Conservation (phyloP, 1,140 invertebrate species). For the Lethocerus indicus region DNA sequence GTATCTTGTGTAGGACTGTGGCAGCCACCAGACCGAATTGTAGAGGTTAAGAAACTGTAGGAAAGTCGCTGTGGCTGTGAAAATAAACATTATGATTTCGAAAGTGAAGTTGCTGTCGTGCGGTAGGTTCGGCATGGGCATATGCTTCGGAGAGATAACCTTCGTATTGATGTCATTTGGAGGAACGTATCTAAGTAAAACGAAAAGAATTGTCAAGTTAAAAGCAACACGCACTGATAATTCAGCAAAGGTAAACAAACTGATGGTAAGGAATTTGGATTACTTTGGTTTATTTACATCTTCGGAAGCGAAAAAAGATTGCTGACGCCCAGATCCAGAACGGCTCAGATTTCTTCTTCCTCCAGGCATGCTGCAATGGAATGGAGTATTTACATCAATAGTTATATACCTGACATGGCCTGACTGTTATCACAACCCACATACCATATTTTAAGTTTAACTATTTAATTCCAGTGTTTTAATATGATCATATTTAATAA, state of each 20-base stretch:
- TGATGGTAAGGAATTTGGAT: background rate
- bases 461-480: too few species aligned
- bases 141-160: slow-evolving; percentile 46
- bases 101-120: slow-evolving; percentile 68
- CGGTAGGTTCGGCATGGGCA: slow-evolving; percentile 69
- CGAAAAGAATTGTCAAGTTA: background rate
- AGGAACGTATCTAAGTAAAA: background rate
- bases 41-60: slow-evolving; percentile 91
- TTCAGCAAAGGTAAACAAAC: background rate
- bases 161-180: slow-evolving; percentile 6
- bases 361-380: slow-evolving; percentile 19
- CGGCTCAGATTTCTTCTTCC: slow-evolving; percentile 18
- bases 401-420: too few species aligned
- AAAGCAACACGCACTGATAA: background rate
- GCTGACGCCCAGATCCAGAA: slow-evolving; percentile 14
- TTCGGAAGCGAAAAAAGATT: slow-evolving; percentile 13
- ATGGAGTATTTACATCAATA: too few species aligned
- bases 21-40: slow-evolving; percentile 92
- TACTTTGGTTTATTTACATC: slow-evolving; percentile 17
- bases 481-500: too few species aligned
- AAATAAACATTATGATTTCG: slow-evolving; percentile 71
- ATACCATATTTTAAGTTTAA: too few species aligned
- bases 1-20: slow-evolving; percentile 74
- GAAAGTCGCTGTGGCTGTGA: slow-evolving; percentile 49
- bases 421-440: too few species aligned